Conservation (phyloP, 2,797 vertebrate genomes). For the Cheirogaleus major region DNA sequence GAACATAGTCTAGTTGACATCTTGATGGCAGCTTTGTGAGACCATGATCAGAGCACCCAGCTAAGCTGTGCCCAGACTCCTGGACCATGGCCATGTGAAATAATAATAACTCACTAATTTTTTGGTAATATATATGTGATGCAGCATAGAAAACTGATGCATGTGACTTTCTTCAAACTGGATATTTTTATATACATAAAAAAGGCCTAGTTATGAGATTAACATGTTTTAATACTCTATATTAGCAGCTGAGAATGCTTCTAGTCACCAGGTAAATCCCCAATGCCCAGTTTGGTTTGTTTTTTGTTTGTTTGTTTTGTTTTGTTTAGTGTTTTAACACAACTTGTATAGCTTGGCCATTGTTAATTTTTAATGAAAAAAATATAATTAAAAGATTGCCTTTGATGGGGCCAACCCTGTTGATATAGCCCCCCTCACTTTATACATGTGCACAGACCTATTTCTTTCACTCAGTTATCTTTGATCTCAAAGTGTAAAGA, state of each 20-base stretch:
- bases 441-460: background rate
- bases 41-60: background rate
- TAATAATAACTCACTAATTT: background rate
- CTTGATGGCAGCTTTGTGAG: background rate
- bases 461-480: background rate
- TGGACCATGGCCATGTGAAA: background rate
- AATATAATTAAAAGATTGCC: background rate
- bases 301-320: no score
- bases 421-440: background rate
- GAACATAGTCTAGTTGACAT: rapidly evolving
- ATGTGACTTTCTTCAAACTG: background rate
- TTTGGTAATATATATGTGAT: background rate
- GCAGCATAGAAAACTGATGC: background rate
- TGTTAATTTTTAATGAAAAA: background rate
- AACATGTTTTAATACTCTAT: background rate
- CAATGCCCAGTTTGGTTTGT: background rate
- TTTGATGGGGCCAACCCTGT: background rate
- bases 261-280: background rate
- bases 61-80: background rate
- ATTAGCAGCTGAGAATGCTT: background rate
- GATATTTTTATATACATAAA: background rate
- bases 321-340: background rate
- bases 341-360: background rate
- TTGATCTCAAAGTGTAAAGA: background rate
- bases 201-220: background rate